Percentiles rank a stretch among this genome's conserved stretches.
Conservation (phyloP, 1,140 invertebrate genomes). For the Leptinotarsa lineolata region DNA sequence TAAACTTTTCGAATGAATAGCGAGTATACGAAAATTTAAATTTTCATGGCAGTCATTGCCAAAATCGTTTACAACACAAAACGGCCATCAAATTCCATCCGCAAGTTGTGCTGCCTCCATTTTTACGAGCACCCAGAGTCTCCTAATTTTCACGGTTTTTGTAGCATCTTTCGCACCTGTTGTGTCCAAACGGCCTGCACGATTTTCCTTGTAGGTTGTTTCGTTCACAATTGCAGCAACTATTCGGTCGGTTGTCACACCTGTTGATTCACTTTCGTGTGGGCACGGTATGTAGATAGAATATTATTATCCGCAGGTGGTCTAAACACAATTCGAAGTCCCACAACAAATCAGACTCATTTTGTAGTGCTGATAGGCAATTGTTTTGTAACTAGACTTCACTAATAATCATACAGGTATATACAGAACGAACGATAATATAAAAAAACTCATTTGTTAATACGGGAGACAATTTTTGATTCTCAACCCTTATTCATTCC, state of each 20-base stretch:
- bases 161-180: not conserved
- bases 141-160: slow-evolving; percentile 14
- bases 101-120: not conserved
- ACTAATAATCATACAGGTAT: too few species aligned
- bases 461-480: too few species aligned
- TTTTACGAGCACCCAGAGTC: slow-evolving; percentile 16
- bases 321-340: not conserved
- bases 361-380: too few species aligned
- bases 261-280: slow-evolving; percentile 4
- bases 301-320: not conserved
- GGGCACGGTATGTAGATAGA: not conserved
- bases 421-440: too few species aligned
- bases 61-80: slow-evolving; percentile 7
- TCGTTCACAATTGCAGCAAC: not conserved
- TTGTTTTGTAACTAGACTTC: too few species aligned
- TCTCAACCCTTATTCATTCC: too few species aligned
- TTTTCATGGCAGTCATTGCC: not conserved
- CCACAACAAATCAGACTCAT: too few species aligned
- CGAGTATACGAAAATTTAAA: not conserved
- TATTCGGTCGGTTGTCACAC: slow-evolving; percentile 6
- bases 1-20: not conserved
- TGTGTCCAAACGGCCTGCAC: not conserved
- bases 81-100: slow-evolving; percentile 13
- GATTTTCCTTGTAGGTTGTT: not conserved
- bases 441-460: too few species aligned